These are phyloP conservation scores for Trichonephila clavata DNA, from an alignment of 1,140 invertebrate genomes.

Conservation along the genomic window DNA sequence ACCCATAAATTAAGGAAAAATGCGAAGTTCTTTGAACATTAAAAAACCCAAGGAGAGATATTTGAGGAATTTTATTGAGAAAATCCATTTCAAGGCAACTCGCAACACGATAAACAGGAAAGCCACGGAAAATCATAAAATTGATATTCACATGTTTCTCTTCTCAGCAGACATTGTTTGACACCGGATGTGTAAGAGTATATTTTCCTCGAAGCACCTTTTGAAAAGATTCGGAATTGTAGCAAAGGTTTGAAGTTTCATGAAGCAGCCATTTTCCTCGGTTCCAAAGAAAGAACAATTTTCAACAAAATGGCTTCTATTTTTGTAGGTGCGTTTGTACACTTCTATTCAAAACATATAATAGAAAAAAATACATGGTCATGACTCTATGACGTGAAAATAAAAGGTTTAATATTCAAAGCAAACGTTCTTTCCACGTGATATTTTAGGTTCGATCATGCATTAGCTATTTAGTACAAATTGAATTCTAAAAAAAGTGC, in stretches of 20 bases:
- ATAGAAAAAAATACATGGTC: too few relatives aligned
- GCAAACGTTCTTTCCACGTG: too few relatives aligned
- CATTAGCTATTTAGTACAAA: too few relatives aligned
- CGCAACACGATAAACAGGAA: background rate
- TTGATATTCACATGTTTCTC: conserved; percentile 27
- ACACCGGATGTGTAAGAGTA: conserved; percentile 7
- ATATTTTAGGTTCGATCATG: too few relatives aligned
- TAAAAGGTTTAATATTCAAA: too few relatives aligned
- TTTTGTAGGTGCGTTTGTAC: background rate
- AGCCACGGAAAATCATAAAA: conserved; percentile 9
- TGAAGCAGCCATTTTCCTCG: background rate
- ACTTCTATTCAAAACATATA: too few relatives aligned
- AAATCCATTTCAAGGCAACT: background rate
- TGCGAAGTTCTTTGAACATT: too few relatives aligned
- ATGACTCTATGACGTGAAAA: too few relatives aligned
- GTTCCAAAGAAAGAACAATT: background rate
- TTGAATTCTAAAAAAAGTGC: too few relatives aligned
- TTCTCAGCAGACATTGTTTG: conserved; percentile 34
- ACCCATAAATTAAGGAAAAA: too few relatives aligned
- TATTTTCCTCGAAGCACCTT: conserved; percentile 8
- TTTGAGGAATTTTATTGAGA: background rate
- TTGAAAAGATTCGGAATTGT: background rate
- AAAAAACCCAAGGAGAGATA: too few relatives aligned
- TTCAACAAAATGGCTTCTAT: background rate
- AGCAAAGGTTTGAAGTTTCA: background rate